Percentiles rank a stretch among this genome's conserved stretches.
phyloP scores from a whole-genome alignment of 2,888 invertebrate species.

The Amblyteles armatorius region DNA sequence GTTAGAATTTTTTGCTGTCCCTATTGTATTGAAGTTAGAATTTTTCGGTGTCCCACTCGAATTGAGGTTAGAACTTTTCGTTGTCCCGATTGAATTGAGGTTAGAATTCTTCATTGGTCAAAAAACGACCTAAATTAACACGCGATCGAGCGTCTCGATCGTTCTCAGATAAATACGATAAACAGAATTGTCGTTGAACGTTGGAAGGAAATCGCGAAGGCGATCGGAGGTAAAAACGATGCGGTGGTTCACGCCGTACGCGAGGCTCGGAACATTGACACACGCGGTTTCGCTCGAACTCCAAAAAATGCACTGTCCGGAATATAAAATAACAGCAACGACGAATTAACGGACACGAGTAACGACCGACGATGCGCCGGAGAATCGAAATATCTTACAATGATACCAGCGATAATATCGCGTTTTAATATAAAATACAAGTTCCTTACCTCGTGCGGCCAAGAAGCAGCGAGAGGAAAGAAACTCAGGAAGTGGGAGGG shows the following conservation, averaged over 20 bases:
- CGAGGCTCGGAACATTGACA: conserved; percentile 44
- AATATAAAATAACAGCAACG: conserved; percentile 10
- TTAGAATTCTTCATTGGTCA: conserved; percentile 34
- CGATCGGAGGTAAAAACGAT: conserved; percentile 17
- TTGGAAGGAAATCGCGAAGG: not conserved
- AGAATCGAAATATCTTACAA: conserved; percentile 8
- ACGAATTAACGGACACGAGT: not conserved
- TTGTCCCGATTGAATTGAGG: conserved; percentile 38
- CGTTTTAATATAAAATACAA: conserved; percentile 33
- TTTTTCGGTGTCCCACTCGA: not conserved
- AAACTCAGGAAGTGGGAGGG: conserved; percentile 66
- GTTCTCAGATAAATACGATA: not conserved
- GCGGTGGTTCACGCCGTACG: conserved; percentile 68
- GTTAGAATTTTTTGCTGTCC: conserved; percentile 41
- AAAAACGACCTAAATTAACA: conserved; percentile 6
- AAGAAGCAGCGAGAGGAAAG: conserved; percentile 69
- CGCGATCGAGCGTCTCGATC: not conserved
- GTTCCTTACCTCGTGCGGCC: conserved; percentile 74
- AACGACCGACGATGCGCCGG: not conserved
- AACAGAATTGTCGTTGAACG: not conserved
- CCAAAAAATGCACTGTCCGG: not conserved
- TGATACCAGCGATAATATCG: conserved; percentile 2
- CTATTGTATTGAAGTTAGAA: conserved; percentile 53
- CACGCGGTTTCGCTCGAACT: conserved; percentile 25
- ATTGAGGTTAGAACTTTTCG: not conserved